Evolutionary conservation across 2,113 vertebrate genomes (phyloP), one percentile per base, ranked within the genome.

Genomic region (Aspiorhynchus laticeps): DNA sequence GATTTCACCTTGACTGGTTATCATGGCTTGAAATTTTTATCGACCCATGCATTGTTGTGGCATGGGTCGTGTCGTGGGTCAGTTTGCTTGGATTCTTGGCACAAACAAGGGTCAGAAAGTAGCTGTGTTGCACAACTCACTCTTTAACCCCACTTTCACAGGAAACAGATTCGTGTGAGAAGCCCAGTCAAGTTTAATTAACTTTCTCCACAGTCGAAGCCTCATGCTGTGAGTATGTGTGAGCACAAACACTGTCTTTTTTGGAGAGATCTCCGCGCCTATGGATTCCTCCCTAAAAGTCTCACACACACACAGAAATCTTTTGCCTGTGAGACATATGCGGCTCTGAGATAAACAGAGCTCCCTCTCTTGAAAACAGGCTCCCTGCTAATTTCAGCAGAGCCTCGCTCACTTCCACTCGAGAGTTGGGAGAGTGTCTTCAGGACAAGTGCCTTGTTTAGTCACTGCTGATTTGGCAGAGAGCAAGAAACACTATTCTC

Each of bases 311-410:
- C n/a, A 71, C 53, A 36, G 74, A 56, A 26, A 85, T 61, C 59
- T 28, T 79, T 73, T 81, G 21, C 43, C 82, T 85, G 67, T 61
- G 65, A 85, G 82, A 48, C 69, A 85, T 65, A 69, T 86, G 80
- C 63, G 28, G 31, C 63, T 88, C 33, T 12, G 71, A 84, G 38
- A 88, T 88, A 80, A 86, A 84, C 80, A 86, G 61, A 79, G 80
- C 71, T 79, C 48, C 75, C 87, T 48, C 84, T 75, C 46, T 88
- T 76, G 65, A 86, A 88, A 83, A 84, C n/a, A 86, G 69, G 61
- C 73, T 43, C 24, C 71, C 77, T 78, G 59, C 76, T 75, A 69
- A 87, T 65, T 88, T 56, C 26, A 80, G 87, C 36, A 46, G 56
- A 80, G 71, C 77, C n/a, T 65, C 75, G 15, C 28, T 53, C n/a